Conservation (phyloP, 2,888 invertebrate genomes). For the Drosophila meridiana region DNA sequence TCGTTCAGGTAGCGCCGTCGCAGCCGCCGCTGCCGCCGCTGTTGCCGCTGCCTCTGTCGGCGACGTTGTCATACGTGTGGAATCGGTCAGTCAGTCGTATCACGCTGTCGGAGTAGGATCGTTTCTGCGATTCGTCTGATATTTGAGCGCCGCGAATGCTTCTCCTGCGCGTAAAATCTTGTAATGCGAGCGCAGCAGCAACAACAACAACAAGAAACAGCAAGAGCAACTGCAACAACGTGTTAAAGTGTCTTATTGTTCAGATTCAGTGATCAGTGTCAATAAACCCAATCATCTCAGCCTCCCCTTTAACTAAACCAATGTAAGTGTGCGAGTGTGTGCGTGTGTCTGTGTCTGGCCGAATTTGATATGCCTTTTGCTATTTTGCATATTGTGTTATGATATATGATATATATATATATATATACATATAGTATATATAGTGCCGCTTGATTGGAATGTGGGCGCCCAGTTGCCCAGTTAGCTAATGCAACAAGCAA, state of each 20-base stretch:
- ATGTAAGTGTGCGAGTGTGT: slow-evolving; percentile 38
- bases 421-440: slow-evolving; percentile 13
- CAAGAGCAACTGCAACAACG: slow-evolving; percentile 24
- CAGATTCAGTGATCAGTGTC: slow-evolving; percentile 58
- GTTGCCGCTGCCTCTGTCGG: slow-evolving; percentile 34
- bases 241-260: slow-evolving; percentile 37
- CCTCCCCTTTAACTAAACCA: neutral
- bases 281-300: slow-evolving; percentile 33
- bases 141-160: slow-evolving; percentile 47
- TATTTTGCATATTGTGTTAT: slow-evolving; percentile 64
- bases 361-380: slow-evolving; percentile 55
- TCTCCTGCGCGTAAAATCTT: slow-evolving; percentile 55
- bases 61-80: slow-evolving; percentile 59
- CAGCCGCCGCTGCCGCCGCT: slow-evolving; percentile 12
- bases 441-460: slow-evolving; percentile 70
- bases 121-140: slow-evolving; percentile 70
- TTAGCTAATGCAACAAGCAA: slow-evolving; percentile 45
- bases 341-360: slow-evolving; percentile 40
- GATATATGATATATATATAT: slow-evolving; percentile 49
- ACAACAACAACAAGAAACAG: slow-evolving; percentile 22
- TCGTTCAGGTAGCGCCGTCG: slow-evolving; percentile 53
- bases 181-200: slow-evolving; percentile 54
- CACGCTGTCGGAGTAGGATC: slow-evolving; percentile 85
- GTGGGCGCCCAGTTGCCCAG: slow-evolving; percentile 60
- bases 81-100: slow-evolving; percentile 84